Evolutionary conservation across 2,888 invertebrate species (phyloP).

Genomic region (Phanerotoma sp.): DNA sequence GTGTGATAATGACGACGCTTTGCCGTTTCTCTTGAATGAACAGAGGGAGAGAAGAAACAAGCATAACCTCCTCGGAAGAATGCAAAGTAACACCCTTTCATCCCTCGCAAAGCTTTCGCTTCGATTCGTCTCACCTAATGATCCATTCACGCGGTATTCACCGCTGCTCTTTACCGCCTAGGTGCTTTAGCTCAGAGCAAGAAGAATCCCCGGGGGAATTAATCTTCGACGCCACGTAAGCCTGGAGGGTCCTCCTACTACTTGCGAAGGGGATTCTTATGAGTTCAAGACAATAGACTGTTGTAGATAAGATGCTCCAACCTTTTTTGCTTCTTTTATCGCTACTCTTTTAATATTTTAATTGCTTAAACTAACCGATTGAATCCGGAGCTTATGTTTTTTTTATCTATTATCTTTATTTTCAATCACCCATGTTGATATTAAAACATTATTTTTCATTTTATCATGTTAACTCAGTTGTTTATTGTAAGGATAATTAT

Average conservation of each 20-base stretch:
- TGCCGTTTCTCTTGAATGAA: not conserved
- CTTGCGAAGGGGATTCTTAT: constrained; percentile 11
- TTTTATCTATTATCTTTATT: no score
- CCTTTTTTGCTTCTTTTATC: not conserved
- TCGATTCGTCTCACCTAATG: constrained; percentile 28
- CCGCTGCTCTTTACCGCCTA: constrained; percentile 18
- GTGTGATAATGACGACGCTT: constrained; percentile 11
- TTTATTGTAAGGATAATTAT: no score
- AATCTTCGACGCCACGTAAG: constrained; percentile 28
- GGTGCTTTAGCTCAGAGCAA: constrained; percentile 16
- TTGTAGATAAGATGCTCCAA: not conserved
- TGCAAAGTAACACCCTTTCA: constrained; percentile 14
- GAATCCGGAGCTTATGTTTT: no score
- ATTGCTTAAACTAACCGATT: no score
- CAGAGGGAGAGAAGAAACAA: constrained; percentile 3
- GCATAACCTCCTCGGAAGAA: constrained; percentile 16
- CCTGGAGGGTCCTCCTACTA: constrained; percentile 12
- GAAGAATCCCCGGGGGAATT: constrained; percentile 23
- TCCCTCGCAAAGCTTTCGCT: constrained; percentile 14
- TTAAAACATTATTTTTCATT: no score
- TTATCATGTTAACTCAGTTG: no score
- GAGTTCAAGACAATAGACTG: constrained; percentile 9
- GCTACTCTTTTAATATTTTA: not conserved
- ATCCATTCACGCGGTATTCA: constrained; percentile 28
- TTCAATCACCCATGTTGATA: no score